Conservation (phyloP, 1,140 invertebrate species). For the Centruroides sculpturatus region DNA sequence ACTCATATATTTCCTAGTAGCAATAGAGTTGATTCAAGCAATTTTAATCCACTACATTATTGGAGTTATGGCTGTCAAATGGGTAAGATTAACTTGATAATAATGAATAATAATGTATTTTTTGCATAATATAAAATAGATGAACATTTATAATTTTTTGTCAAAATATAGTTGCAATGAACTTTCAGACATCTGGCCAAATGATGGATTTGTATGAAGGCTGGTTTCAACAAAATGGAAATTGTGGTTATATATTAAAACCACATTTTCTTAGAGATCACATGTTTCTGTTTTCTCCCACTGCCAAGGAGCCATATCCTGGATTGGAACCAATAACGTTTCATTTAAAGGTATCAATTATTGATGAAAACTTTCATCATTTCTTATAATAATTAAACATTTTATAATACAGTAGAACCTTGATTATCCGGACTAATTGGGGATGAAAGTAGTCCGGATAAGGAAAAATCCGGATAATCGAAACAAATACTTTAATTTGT, state of each 20-base stretch:
- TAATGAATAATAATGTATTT: neutral
- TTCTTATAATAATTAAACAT: neutral
- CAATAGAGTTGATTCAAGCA: slow-evolving; percentile 39
- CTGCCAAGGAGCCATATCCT: slow-evolving; percentile 35
- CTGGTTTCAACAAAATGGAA: slow-evolving; percentile 45
- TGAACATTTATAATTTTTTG: neutral
- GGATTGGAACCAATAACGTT: slow-evolving; percentile 39
- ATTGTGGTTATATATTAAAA: slow-evolving; percentile 51
- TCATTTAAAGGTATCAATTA: slow-evolving; percentile 35
- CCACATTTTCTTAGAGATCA: slow-evolving; percentile 37
- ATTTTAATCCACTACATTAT: slow-evolving; percentile 42
- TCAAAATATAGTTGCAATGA: slow-evolving; percentile 33
- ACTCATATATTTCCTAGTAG: slow-evolving; percentile 38
- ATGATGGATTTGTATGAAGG: slow-evolving; percentile 42
- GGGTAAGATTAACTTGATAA: slow-evolving; percentile 26
- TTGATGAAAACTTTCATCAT: neutral
- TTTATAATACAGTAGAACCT: no score
- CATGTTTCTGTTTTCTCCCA: slow-evolving; percentile 34
- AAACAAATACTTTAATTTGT: no score
- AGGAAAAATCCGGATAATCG: no score
- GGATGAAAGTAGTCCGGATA: no score
- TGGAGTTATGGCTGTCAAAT: slow-evolving; percentile 44
- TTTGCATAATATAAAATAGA: neutral
- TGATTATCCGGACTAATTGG: no score
- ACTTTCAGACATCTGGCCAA: slow-evolving; percentile 40